Conservation (phyloP, 1,140 invertebrate genomes). For the Drosophila sulfurigaster region DNA sequence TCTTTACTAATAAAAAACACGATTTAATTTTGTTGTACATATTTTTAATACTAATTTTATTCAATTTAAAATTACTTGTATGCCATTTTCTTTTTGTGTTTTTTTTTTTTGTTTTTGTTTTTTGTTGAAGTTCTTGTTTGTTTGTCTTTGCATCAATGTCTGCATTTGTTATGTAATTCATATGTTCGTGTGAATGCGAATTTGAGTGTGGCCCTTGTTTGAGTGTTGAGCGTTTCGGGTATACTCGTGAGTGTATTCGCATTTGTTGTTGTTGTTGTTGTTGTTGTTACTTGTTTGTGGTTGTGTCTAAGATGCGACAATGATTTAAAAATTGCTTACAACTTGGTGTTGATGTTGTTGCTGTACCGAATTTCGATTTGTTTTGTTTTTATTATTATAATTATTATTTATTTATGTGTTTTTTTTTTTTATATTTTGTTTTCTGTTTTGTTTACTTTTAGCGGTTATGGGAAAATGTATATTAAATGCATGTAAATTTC, state of each 20-base stretch:
- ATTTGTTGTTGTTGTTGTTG: slow-evolving; percentile 31
- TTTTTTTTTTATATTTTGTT: slow-evolving; percentile 44
- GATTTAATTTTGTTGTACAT: slow-evolving; percentile 68
- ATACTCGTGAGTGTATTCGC: slow-evolving; percentile 32
- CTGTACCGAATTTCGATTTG: slow-evolving; percentile 29
- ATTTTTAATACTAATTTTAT: slow-evolving; percentile 83
- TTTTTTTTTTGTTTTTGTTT: slow-evolving; percentile 1
- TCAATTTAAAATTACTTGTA: slow-evolving; percentile 84
- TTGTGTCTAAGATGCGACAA: slow-evolving; percentile 73
- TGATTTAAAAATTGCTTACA: slow-evolving; percentile 76
- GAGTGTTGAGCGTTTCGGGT: slow-evolving; percentile 20
- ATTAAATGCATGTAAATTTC: slow-evolving; percentile 74
- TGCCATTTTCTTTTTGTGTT: slow-evolving; percentile 56
- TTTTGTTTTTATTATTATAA: slow-evolving; percentile 46
- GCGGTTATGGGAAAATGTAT: slow-evolving; percentile 78
- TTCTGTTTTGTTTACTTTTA: slow-evolving; percentile 48
- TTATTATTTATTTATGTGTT: slow-evolving; percentile 48
- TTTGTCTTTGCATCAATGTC: slow-evolving; percentile 26
- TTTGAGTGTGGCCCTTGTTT: slow-evolving; percentile 7
- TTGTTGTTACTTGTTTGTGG: slow-evolving; percentile 25
- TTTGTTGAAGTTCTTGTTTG: slow-evolving; percentile 38
- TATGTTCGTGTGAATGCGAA: slow-evolving; percentile 23
- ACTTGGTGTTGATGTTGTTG: slow-evolving; percentile 48
- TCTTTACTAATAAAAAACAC: slow-evolving; percentile 25
- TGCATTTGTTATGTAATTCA: slow-evolving; percentile 61